These are phyloP conservation scores for Peromyscus polionotus DNA, from an alignment of 2,113 vertebrate genomes.

Conservation along the genomic window DNA sequence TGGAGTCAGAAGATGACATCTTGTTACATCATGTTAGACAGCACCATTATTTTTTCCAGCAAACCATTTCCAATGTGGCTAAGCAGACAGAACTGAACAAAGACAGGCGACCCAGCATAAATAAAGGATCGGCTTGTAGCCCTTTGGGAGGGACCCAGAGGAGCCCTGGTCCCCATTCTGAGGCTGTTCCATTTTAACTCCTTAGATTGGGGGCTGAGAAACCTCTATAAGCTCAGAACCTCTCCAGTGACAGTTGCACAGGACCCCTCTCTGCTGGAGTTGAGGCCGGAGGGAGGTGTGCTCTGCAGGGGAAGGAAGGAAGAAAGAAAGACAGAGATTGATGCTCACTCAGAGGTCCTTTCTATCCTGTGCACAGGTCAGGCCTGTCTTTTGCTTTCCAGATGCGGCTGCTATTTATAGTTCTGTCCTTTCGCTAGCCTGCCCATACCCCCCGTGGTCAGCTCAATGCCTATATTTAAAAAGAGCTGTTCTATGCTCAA, in stretches of 20 bases:
- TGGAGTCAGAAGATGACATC: conserved; percentile 87
- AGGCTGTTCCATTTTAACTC: not conserved
- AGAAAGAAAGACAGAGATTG: not conserved
- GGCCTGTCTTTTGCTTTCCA: conserved; percentile 62
- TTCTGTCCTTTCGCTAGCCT: conserved; percentile 57
- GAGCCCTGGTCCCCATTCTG: conserved; percentile 29
- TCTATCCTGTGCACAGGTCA: conserved; percentile 15
- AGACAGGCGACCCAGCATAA: conserved; percentile 80
- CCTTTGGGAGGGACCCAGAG: conserved; percentile 38
- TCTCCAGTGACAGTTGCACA: not conserved
- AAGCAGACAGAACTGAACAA: conserved; percentile 82
- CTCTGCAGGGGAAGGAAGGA: not conserved
- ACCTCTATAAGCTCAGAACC: not conserved
- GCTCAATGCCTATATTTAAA: conserved; percentile 41
- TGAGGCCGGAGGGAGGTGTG: not conserved
- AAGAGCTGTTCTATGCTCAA: conserved; percentile 17
- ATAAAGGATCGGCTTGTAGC: conserved; percentile 49
- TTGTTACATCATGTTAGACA: conserved; percentile 88
- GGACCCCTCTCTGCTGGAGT: not conserved
- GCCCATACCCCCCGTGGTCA: conserved; percentile 42
- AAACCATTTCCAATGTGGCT: conserved; percentile 83
- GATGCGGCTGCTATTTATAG: conserved; percentile 62
- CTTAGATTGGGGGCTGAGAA: not conserved
- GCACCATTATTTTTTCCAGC: conserved; percentile 84
- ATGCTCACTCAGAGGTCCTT: not conserved